Evolutionary conservation across 2,888 invertebrate species (phyloP).

Genomic region (Heterodera filipjevi): DNA sequence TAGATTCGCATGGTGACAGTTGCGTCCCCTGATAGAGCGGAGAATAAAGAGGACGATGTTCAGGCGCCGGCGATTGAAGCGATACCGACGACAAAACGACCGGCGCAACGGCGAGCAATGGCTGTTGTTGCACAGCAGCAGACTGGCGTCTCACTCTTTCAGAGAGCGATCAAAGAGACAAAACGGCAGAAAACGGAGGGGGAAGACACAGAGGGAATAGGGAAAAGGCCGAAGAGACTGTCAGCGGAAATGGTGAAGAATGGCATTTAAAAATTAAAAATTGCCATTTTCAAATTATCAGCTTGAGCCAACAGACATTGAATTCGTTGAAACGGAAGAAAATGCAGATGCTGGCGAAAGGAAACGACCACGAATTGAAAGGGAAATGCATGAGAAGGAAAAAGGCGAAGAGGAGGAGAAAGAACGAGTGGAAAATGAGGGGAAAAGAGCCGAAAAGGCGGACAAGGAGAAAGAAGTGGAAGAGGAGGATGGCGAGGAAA

Average conservation of each 20-base stretch:
- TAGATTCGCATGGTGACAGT: background rate
- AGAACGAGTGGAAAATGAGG: background rate
- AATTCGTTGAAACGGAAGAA: background rate
- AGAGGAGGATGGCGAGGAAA: constrained; percentile 12
- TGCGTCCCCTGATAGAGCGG: background rate
- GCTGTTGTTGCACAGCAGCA: background rate
- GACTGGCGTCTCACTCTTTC: constrained; percentile 4
- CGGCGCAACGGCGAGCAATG: background rate
- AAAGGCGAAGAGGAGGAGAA: background rate
- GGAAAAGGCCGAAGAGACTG: background rate
- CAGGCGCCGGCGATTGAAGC: background rate
- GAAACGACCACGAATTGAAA: constrained; percentile 15
- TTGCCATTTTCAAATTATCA: background rate
- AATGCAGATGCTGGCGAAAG: background rate
- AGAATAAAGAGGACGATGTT: background rate
- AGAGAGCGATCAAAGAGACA: background rate
- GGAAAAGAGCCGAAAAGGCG: background rate
- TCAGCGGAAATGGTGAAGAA: background rate
- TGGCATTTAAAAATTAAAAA: background rate
- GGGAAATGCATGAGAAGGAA: background rate
- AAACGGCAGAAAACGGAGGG: background rate
- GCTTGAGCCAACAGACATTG: background rate
- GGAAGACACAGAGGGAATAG: background rate
- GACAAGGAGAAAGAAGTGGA: background rate
- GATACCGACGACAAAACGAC: background rate